Evolutionary conservation across 2,113 vertebrate species (phyloP).

Genomic region (Antechinus flavipes): DNA sequence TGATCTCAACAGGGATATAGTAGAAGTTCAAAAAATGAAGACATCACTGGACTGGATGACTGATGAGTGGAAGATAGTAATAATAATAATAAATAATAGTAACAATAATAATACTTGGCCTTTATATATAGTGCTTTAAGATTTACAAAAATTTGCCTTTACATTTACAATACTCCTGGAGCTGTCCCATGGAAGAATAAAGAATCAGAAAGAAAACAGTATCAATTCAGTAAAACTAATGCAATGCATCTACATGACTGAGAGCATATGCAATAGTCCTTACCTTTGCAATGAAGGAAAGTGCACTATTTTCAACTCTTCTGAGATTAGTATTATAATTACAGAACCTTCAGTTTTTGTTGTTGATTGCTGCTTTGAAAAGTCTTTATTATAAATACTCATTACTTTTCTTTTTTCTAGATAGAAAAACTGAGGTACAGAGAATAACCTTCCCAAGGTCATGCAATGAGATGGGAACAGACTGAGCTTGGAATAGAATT

Average conservation of each 20-base stretch:
- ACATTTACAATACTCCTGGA: neutral
- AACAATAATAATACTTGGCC: neutral
- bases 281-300: neutral
- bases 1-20: neutral
- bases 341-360: neutral
- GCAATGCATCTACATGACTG: neutral
- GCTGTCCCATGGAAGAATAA: neutral
- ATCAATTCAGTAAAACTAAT: neutral
- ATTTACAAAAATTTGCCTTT: neutral
- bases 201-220: neutral
- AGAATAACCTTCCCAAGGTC: constrained; percentile 65
- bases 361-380: neutral
- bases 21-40: neutral
- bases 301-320: neutral
- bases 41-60: neutral
- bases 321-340: neutral
- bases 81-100: neutral
- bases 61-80: neutral
- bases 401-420: constrained; percentile 12
- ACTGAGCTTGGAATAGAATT: neutral
- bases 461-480: constrained; percentile 30
- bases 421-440: constrained; percentile 16
- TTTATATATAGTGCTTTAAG: neutral
- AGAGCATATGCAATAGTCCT: neutral
- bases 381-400: neutral